phyloP scores from a whole-genome alignment of 2,113 vertebrate species.

The Suricata suricatta region DNA sequence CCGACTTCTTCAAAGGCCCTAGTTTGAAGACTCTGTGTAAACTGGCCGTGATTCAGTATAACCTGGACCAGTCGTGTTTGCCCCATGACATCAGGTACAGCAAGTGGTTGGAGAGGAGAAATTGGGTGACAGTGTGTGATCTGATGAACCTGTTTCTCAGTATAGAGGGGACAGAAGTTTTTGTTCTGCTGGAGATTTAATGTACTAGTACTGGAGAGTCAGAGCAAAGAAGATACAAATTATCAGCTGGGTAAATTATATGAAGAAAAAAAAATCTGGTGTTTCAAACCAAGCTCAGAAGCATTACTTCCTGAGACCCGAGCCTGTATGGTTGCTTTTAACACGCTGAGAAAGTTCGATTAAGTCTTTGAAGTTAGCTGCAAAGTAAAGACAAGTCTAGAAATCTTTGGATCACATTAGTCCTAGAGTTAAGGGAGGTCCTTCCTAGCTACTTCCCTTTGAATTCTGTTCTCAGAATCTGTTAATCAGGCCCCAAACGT shows the following conservation, averaged over 20 bases:
- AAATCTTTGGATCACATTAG: not conserved
- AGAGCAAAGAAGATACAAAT: not conserved
- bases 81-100: slow-evolving; percentile 97
- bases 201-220: not conserved
- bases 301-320: not conserved
- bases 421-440: not conserved
- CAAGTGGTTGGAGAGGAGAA: not conserved
- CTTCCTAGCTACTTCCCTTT: slow-evolving; percentile 7
- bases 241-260: not conserved
- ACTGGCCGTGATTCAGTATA: slow-evolving; percentile 97
- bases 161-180: not conserved
- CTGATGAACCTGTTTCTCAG: not conserved
- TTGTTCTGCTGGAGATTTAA: not conserved
- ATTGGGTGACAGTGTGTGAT: not conserved
- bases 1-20: slow-evolving; percentile 87
- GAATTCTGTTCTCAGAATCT: not conserved
- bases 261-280: not conserved
- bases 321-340: not conserved
- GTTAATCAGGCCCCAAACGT: not conserved
- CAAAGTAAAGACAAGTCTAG: not conserved
- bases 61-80: slow-evolving; percentile 97
- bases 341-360: not conserved
- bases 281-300: not conserved
- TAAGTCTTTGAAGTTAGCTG: not conserved
- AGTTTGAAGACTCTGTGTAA: slow-evolving; percentile 99